These are phyloP conservation scores for Lamellibrachia columna DNA, from an alignment of 2,888 invertebrate species.

Conservation along the genomic window DNA sequence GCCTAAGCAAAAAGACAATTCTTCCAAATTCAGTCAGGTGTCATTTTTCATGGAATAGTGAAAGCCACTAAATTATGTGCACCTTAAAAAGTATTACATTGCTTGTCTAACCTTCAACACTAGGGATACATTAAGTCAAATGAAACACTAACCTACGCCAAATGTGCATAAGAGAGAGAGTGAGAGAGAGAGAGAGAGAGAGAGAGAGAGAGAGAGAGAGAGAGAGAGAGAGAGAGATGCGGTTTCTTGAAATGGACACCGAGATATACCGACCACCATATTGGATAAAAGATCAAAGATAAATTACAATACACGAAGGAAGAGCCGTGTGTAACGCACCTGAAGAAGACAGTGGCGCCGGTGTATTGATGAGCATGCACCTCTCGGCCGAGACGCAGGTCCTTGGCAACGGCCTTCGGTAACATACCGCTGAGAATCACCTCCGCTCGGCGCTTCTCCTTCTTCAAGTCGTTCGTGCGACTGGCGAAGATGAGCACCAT, in stretches of 20 bases:
- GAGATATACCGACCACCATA: not conserved
- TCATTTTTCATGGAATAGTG: too few relatives aligned
- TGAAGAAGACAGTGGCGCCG: conserved; percentile 19
- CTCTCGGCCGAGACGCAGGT: conserved; percentile 19
- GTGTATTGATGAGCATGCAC: conserved; percentile 27
- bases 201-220: too few relatives aligned
- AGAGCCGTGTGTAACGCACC: not conserved
- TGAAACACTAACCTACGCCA: not conserved
- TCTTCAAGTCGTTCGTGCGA: conserved; percentile 19
- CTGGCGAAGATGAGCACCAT: conserved; percentile 20
- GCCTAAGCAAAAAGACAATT: too few relatives aligned
- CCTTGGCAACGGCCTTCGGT: conserved; percentile 22
- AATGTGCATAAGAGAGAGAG: not conserved
- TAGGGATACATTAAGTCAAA: not conserved
- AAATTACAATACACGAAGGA: not conserved
- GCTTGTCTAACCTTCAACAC: not conserved
- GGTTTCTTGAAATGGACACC: not conserved
- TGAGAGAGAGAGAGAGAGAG: not conserved
- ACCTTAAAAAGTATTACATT: not conserved
- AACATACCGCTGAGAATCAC: conserved; percentile 21
- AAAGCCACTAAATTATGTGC: too few relatives aligned
- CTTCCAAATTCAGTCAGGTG: too few relatives aligned
- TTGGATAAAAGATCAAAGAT: not conserved
- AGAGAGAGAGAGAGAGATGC: not conserved
- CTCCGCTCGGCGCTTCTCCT: conserved; percentile 20